phyloP scores from a whole-genome alignment of 2,888 invertebrate species.

The Nemurella pictetii region DNA sequence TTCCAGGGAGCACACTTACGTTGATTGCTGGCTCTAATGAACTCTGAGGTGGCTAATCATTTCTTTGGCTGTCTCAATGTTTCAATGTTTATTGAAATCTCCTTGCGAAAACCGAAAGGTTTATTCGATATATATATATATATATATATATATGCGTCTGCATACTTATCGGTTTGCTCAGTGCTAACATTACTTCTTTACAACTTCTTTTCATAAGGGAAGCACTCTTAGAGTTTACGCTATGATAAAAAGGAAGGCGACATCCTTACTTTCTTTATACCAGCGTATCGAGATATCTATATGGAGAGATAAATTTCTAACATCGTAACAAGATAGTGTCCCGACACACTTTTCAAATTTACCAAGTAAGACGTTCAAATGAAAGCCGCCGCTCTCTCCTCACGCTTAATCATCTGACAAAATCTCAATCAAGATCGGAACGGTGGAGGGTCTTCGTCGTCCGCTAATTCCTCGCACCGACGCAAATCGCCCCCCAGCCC shows the following conservation, averaged over 20 bases:
- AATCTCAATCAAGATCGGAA: background rate
- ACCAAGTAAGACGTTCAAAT: background rate
- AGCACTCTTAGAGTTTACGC: background rate
- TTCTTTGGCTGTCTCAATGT: background rate
- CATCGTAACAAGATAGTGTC: background rate
- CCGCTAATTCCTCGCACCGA: background rate
- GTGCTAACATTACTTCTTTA: background rate
- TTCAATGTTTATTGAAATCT: background rate
- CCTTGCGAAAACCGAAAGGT: background rate
- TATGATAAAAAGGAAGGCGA: no score
- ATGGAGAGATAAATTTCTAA: background rate
- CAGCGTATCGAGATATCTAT: background rate
- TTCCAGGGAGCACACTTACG: background rate
- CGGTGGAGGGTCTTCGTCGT: background rate
- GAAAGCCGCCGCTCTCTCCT: background rate
- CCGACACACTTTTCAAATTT: background rate
- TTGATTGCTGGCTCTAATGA: background rate
- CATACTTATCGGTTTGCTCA: background rate
- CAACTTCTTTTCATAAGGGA: background rate
- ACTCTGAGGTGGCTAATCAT: background rate
- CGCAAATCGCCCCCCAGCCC: background rate
- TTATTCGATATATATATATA: no score
- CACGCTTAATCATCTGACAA: background rate
- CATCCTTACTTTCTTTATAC: background rate
- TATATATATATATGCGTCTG: no score